Conservation (phyloP, 1,140 invertebrate genomes). For the Drosophila orosa region DNA sequence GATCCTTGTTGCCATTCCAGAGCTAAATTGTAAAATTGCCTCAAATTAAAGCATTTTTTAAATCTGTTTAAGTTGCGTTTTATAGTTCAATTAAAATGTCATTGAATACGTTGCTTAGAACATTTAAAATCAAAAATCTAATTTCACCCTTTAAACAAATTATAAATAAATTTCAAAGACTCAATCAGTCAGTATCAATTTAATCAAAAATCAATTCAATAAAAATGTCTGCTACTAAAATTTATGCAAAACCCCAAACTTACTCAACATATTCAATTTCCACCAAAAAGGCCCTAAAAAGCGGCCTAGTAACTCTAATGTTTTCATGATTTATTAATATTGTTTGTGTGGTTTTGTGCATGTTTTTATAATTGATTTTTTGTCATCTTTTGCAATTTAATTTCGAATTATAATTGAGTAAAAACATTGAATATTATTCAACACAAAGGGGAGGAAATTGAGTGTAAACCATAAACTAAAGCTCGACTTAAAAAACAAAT, state of each 20-base stretch:
- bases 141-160: not conserved
- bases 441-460: not conserved
- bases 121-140: not conserved
- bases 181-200: not conserved
- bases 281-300: not conserved
- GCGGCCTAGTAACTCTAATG: constrained; percentile 9
- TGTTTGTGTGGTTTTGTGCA: constrained; percentile 15
- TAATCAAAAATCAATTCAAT: constrained; percentile 7
- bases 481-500: not conserved
- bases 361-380: constrained; percentile 19
- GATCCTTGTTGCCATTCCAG: not conserved
- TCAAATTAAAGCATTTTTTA: not conserved
- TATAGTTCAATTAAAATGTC: not conserved
- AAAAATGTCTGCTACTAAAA: constrained; percentile 3
- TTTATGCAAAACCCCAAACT: constrained; percentile 9
- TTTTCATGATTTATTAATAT: constrained; percentile 16
- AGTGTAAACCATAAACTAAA: not conserved
- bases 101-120: not conserved
- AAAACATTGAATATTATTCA: constrained; percentile 2
- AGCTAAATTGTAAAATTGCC: not conserved
- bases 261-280: constrained; percentile 4
- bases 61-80: not conserved
- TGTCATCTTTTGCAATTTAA: not conserved
- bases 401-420: constrained; percentile 6
- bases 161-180: not conserved